These are phyloP conservation scores for Blastomussa wellsi DNA, from an alignment of 92 coral and sea anemone genomes.

Conservation along the genomic window DNA sequence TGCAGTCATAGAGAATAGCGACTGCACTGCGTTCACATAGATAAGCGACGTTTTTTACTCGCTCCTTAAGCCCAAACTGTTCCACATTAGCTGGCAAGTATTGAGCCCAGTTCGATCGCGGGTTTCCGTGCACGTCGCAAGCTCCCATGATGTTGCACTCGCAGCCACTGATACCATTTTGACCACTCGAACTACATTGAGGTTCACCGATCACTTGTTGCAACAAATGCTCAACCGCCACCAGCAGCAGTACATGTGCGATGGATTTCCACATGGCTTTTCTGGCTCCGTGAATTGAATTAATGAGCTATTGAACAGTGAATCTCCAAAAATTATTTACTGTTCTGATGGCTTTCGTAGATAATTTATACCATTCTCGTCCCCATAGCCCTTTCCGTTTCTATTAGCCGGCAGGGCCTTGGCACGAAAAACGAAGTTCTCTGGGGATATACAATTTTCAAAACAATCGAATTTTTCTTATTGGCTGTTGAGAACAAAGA, in stretches of 20 bases:
- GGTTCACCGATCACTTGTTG: not conserved
- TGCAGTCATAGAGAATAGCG: constrained; percentile 8
- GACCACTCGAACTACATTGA: not conserved
- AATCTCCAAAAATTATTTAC: not conserved
- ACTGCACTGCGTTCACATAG: not conserved
- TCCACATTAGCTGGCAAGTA: constrained; percentile 3
- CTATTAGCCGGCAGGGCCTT: too few species aligned
- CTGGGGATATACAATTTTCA: too few species aligned
- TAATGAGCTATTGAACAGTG: not conserved
- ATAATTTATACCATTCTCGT: too few species aligned
- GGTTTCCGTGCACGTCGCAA: not conserved
- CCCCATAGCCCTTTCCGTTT: too few species aligned
- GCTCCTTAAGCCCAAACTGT: constrained; percentile 1
- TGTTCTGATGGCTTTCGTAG: too few species aligned
- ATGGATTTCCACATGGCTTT: not conserved
- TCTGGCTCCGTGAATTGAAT: not conserved
- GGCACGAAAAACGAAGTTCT: too few species aligned
- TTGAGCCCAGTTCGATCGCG: not conserved
- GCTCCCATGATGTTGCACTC: not conserved
- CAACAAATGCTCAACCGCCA: not conserved
- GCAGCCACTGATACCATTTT: not conserved
- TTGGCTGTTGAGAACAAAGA: too few species aligned
- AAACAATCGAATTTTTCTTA: too few species aligned
- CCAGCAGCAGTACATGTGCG: not conserved
- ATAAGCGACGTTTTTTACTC: constrained; percentile 3